Evolutionary conservation across 2,113 vertebrate genomes (phyloP).

Genomic region (Megalops atlanticus): DNA sequence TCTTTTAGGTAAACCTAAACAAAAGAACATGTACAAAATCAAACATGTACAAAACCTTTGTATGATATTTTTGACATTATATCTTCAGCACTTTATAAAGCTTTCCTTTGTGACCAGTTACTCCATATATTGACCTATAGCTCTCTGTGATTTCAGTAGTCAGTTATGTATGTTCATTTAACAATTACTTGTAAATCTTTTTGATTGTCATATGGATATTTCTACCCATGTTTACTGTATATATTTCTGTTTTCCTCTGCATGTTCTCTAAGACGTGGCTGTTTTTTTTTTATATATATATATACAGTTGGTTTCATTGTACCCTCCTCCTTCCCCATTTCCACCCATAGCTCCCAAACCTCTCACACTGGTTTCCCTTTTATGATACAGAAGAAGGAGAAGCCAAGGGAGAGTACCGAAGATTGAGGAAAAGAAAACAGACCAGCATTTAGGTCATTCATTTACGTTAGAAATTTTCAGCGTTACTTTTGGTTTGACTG

Average conservation of each 20-base stretch:
- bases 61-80: constrained; percentile 69
- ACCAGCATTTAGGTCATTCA: constrained; percentile 77
- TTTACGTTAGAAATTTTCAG: constrained; percentile 73
- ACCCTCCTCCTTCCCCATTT: background rate
- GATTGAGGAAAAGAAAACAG: constrained; percentile 76
- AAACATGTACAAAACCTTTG: constrained; percentile 40
- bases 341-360: background rate
- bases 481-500: constrained; percentile 1
- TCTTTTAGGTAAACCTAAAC: constrained; percentile 27
- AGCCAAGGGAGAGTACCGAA: constrained; percentile 48
- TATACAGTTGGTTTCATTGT: constrained; percentile 18
- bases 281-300: constrained; percentile 34
- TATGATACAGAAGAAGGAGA: constrained; percentile 25
- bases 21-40: constrained; percentile 32
- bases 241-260: constrained; percentile 50
- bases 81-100: constrained; percentile 81
- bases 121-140: constrained; percentile 63
- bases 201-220: constrained; percentile 34
- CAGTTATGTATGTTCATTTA: constrained; percentile 42
- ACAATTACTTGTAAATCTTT: constrained; percentile 23
- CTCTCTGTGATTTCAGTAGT: constrained; percentile 55
- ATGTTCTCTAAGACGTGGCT: constrained; percentile 36
- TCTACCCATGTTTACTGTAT: constrained; percentile 39
- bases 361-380: background rate
- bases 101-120: constrained; percentile 65